Conservation (phyloP, 2,888 invertebrate genomes). For the Oasisia sp. region DNA sequence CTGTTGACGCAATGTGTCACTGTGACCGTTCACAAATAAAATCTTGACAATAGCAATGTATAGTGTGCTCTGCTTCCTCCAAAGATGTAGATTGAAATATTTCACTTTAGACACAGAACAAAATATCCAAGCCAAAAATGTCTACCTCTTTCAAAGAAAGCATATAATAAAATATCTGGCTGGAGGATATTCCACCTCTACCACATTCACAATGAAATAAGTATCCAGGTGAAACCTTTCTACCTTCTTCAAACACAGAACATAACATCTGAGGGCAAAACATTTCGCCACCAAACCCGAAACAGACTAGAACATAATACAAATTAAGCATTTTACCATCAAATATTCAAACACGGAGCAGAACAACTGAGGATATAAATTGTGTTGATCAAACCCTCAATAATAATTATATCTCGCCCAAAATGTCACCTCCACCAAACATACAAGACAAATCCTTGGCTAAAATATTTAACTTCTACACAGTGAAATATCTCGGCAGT, state of each 20-base stretch:
- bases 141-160: neutral
- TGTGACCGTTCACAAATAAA: constrained; percentile 12
- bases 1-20: neutral
- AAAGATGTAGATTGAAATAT: neutral
- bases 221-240: neutral
- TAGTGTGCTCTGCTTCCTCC: neutral
- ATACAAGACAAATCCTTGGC: too few relatives aligned
- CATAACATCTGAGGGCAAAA: neutral
- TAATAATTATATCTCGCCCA: too few relatives aligned
- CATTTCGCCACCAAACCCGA: neutral
- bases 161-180: neutral
- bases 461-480: neutral
- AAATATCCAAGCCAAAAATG: neutral
- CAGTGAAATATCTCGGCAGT: neutral
- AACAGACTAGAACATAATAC: too few relatives aligned
- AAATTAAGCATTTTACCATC: too few relatives aligned
- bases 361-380: too few relatives aligned
- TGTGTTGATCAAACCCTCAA: too few relatives aligned
- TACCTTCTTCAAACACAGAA: neutral
- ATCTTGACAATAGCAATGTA: neutral
- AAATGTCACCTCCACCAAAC: too few relatives aligned
- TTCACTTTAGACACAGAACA: neutral
- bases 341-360: too few relatives aligned
- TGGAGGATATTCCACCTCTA: neutral
- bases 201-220: neutral